Conservation (phyloP, 2,888 invertebrate species). For the Heteromyza rotundicornis region DNA sequence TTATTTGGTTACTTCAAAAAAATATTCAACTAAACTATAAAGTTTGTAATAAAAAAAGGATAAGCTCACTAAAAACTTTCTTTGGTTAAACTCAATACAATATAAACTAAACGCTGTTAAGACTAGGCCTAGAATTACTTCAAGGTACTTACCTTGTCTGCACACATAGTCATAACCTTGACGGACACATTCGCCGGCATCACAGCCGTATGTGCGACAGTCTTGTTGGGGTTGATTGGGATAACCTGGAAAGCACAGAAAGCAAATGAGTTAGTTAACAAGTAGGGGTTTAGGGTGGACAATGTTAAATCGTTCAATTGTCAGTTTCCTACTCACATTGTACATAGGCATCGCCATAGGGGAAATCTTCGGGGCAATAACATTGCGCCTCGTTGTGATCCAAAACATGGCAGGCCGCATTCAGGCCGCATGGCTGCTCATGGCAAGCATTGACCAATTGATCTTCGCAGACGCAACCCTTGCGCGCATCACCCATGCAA, state of each 20-base stretch:
- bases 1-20: slow-evolving; percentile 24
- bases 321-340: slow-evolving; percentile 73
- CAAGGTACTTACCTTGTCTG: slow-evolving; percentile 60
- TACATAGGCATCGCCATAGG: slow-evolving; percentile 83
- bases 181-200: slow-evolving; percentile 82
- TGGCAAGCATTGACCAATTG: slow-evolving; percentile 75
- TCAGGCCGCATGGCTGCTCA: slow-evolving; percentile 79
- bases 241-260: slow-evolving; percentile 52
- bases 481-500: slow-evolving; percentile 81
- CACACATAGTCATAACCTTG: slow-evolving; percentile 81
- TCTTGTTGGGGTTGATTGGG: slow-evolving; percentile 66
- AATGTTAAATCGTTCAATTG: not conserved
- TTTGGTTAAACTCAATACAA: not conserved
- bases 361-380: slow-evolving; percentile 82
- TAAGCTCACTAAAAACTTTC: slow-evolving; percentile 23
- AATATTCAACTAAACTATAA: slow-evolving; percentile 25
- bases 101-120: slow-evolving; percentile 8
- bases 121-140: slow-evolving; percentile 17
- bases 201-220: slow-evolving; percentile 85
- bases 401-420: slow-evolving; percentile 79
- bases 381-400: slow-evolving; percentile 76
- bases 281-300: not conserved
- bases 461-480: slow-evolving; percentile 79
- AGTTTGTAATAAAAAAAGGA: slow-evolving; percentile 23
- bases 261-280: too few relatives aligned